Evolutionary conservation across 2,113 vertebrate species (phyloP).

Genomic region (Cichladusa arquata): DNA sequence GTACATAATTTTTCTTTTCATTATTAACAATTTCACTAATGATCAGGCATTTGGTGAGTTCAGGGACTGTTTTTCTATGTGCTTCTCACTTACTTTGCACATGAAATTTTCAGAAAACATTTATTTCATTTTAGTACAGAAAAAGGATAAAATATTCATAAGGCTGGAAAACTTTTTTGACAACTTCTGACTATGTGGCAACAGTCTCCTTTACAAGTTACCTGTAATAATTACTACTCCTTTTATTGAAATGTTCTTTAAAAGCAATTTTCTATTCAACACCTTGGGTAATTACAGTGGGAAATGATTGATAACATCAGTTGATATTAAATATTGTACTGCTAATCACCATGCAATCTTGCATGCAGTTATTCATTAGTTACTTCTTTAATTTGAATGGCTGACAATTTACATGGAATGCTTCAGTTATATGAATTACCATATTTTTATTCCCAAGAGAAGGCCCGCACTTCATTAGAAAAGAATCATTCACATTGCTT

Average conservation of each 20-base stretch:
- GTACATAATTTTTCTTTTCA: not conserved
- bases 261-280: constrained; percentile 57
- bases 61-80: not conserved
- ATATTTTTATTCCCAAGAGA: constrained; percentile 1
- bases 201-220: not conserved
- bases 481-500: not conserved
- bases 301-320: constrained; percentile 59
- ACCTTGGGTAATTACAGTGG: constrained; percentile 46
- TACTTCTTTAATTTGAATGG: constrained; percentile 59
- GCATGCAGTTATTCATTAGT: constrained; percentile 57
- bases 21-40: not conserved
- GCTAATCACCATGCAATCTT: constrained; percentile 51
- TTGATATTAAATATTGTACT: constrained; percentile 55
- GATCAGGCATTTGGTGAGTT: not conserved
- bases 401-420: constrained; percentile 28
- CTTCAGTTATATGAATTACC: constrained; percentile 20
- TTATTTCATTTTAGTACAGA: not conserved
- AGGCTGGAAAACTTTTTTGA: not conserved
- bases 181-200: not conserved
- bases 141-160: not conserved
- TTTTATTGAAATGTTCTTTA: constrained; percentile 48
- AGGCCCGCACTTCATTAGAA: not conserved
- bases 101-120: not conserved
- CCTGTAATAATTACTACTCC: constrained; percentile 21
- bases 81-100: not conserved